Percentiles rank a stretch among this genome's conserved stretches.
phyloP scores from a whole-genome alignment of 2,113 vertebrate species.

The Phaethornis superciliosus region DNA sequence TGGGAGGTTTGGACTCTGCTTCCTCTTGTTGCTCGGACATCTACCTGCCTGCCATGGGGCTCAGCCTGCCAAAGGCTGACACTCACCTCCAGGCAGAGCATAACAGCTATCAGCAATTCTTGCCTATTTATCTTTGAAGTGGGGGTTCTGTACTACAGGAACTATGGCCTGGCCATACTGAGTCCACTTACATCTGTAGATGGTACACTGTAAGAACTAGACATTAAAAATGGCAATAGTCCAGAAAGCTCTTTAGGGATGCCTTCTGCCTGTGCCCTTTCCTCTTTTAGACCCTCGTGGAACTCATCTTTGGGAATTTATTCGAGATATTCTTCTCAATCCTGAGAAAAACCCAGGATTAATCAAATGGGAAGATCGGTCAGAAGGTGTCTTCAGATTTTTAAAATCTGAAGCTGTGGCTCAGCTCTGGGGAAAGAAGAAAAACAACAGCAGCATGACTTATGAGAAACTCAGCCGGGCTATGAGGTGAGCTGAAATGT shows the following conservation, averaged over 20 bases:
- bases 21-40: neutral
- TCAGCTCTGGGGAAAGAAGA: slow-evolving; percentile 98
- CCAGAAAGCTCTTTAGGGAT: neutral
- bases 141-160: neutral
- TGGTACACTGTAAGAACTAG: neutral
- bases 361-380: slow-evolving; percentile 97
- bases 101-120: neutral
- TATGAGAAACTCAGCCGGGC: slow-evolving; percentile 98
- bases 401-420: slow-evolving; percentile 97
- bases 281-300: slow-evolving; percentile 85
- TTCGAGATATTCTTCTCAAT: slow-evolving; percentile 93
- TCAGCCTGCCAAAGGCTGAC: neutral
- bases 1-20: neutral
- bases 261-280: neutral
- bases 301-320: slow-evolving; percentile 98
- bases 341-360: slow-evolving; percentile 94
- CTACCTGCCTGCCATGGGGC: neutral
- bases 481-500: slow-evolving; percentile 86
- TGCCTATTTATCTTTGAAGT: neutral
- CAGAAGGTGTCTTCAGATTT: slow-evolving; percentile 94
- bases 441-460: slow-evolving; percentile 99
- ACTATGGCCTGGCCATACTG: neutral
- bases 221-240: neutral
- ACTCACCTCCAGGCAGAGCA: neutral
- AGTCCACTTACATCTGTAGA: neutral